Percentiles rank a stretch among this genome's conserved stretches.
phyloP scores from a whole-genome alignment of 1,140 invertebrate genomes.

The Lordiphosa stackelbergi region DNA sequence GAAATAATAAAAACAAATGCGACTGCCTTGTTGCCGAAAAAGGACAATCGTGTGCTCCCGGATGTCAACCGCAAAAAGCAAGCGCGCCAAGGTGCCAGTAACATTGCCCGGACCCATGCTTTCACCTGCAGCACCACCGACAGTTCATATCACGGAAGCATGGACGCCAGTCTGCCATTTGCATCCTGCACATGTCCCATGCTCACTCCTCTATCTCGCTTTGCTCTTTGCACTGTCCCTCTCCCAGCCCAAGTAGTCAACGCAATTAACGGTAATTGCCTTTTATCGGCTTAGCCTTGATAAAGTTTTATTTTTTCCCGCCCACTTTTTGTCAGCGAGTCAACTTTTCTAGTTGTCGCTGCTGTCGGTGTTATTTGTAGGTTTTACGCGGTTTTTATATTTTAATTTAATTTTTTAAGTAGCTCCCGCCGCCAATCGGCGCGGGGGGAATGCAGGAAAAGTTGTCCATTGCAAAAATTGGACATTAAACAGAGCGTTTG shows the following conservation, averaged over 20 bases:
- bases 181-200: background rate
- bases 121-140: conserved; percentile 26
- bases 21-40: conserved; percentile 34
- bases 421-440: conserved; percentile 16
- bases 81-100: conserved; percentile 71
- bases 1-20: conserved; percentile 75
- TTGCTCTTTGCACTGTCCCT: conserved; percentile 29
- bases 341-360: conserved; percentile 27
- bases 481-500: conserved; percentile 57
- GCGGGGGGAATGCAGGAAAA: conserved; percentile 13
- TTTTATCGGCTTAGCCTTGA: conserved; percentile 74
- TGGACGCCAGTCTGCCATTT: conserved; percentile 6
- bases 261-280: conserved; percentile 74
- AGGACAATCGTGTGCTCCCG: conserved; percentile 56
- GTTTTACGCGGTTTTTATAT: conserved; percentile 72
- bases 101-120: conserved; percentile 20
- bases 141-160: conserved; percentile 52
- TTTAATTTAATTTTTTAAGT: conserved; percentile 75
- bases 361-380: conserved; percentile 54
- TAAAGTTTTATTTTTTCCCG: conserved; percentile 48
- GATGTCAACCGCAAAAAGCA: conserved; percentile 56
- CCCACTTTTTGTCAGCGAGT: background rate
- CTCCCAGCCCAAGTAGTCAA: conserved; percentile 59
- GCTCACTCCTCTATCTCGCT: background rate
- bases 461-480: conserved; percentile 61